These are phyloP conservation scores for Drosophila melanogaster DNA, from an alignment of 1,140 invertebrate genomes.

Conservation along the genomic window Release_6_plus_ISO1_MT NT_033777.3:5847501-5848000, in stretches of 20 bases:
- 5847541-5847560: slow-evolving; percentile 65
- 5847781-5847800: slow-evolving; percentile 69
- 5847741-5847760: not conserved
- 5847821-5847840: slow-evolving; percentile 11
- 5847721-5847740: slow-evolving; percentile 38
- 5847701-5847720: slow-evolving; percentile 48
- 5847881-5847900: slow-evolving; percentile 29
- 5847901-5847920: slow-evolving; percentile 72
- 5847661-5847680: slow-evolving; percentile 48
- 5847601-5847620: slow-evolving; percentile 61
- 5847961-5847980: slow-evolving; percentile 60
- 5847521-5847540: slow-evolving; percentile 58
- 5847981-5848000: slow-evolving; percentile 62
- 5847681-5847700: slow-evolving; percentile 58
- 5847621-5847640: slow-evolving; percentile 53
- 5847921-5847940: slow-evolving; percentile 61
- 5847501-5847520: slow-evolving; percentile 34
- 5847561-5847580: slow-evolving; percentile 60
- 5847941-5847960: slow-evolving; percentile 62
- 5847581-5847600: slow-evolving; percentile 66
- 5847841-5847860: slow-evolving; percentile 7
- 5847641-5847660: slow-evolving; percentile 30
- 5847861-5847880: slow-evolving; percentile 15
- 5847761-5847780: slow-evolving; percentile 20
- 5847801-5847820: slow-evolving; percentile 59